Evolutionary conservation across 2,113 vertebrate species (phyloP), one percentile per base, ranked within the genome.

Genomic region (Podilymbus podiceps): DNA sequence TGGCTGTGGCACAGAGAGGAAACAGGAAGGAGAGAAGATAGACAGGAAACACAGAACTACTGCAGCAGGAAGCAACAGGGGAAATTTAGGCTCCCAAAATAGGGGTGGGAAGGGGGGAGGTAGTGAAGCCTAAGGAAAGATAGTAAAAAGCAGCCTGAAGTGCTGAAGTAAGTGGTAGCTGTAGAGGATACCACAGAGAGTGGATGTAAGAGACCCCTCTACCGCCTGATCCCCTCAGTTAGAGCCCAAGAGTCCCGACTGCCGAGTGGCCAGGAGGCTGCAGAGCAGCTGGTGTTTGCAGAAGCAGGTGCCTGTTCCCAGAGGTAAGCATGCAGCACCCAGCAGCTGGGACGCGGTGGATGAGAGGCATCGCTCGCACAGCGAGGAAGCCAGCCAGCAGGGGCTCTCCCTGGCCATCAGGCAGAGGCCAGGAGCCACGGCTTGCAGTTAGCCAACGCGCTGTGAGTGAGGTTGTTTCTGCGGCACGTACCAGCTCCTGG

Each of bases 341-440:
- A 60, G 55, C 15, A 92, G 50, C 60, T 52, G 68, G 28, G 46
- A 52, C 15, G 5, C 0, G 5, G 15, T 9, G 25, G 25, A 56
- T n/a, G 18, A 55, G 42, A 89, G 38, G 27, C 22, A 55, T 3
- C 38, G 52, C 16, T 42, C 49, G 47, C 23, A n/a, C 31, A 58
- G 3, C 0, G 1, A 69, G 22, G 46, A 66, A 67, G 18, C 15
- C 55, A 74, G 64, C 22, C 46, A 53, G 76, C 0, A 0, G 23
- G 20, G n/a, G 71, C 23, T 58, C 52, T 52, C 33, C 35, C 9
- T 5, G 27, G 56, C 44, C 44, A 59, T 14, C 20, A 38, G 68
- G 20, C 63, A 76, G 88, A 47, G 46, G 31, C 25, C 68, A 76
- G 33, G 19, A 84, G 44, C 14, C 55, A 85, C 3, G 2, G 2